These are phyloP conservation scores for Pangasius sanitwongsei DNA, from an alignment of 2,797 vertebrate genomes.

Conservation along the genomic window DNA sequence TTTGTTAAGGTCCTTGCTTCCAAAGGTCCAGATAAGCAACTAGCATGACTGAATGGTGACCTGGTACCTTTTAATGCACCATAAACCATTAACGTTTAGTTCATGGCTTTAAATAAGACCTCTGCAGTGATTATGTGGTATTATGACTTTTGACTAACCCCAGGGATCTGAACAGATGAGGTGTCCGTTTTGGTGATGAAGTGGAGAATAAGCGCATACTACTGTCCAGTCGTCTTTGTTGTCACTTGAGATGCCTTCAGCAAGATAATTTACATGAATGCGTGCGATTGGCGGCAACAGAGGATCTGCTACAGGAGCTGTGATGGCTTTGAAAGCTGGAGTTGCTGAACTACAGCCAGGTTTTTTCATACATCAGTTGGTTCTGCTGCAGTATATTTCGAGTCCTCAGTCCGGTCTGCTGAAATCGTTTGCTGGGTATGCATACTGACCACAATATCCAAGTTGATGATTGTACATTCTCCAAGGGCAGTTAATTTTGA, in stretches of 20 bases:
- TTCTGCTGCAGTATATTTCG: not conserved
- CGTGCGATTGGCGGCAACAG: not conserved
- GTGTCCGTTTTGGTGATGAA: not conserved
- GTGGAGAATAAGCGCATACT: not conserved
- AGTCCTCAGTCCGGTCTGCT: not conserved
- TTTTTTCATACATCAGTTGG: not conserved
- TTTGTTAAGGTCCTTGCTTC: not conserved
- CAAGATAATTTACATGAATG: not conserved
- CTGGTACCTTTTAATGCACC: not conserved
- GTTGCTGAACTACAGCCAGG: not conserved
- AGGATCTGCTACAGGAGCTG: not conserved
- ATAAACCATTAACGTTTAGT: not conserved
- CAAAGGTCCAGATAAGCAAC: not conserved
- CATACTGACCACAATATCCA: too few species aligned
- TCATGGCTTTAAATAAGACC: not conserved
- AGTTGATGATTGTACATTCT: not conserved
- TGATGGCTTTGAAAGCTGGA: not conserved
- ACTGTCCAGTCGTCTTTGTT: not conserved
- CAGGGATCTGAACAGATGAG: not conserved
- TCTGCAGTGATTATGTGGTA: not conserved
- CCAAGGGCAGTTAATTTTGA: not conserved
- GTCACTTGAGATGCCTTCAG: not conserved
- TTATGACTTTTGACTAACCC: not conserved
- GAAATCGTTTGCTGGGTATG: not conserved
- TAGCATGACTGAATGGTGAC: not conserved